Evolutionary conservation across 2,888 invertebrate species (phyloP), one percentile per base, ranked within the genome.

Genomic region (Eupeodes luniger): DNA sequence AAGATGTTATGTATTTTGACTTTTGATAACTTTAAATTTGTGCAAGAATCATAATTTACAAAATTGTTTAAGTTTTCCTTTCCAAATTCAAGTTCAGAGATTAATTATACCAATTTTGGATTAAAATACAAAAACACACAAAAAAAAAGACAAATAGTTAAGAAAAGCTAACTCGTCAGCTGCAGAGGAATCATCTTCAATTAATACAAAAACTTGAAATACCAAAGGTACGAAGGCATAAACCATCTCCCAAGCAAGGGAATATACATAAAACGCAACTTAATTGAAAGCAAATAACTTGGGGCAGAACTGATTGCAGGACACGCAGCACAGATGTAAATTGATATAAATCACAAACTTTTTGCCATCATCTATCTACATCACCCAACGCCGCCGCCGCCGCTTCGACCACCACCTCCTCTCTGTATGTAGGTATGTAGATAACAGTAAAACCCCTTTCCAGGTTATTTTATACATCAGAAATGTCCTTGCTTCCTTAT

Each of bases 321-420:
- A 81, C 81, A 88, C 85, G 85, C 81, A 81, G 62, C 81, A 81
- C 81, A 85, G 80, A 88, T 88, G 85, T 81, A 85, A 88, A 88
- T 81, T 88, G 69, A 85, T 85, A 88, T 88, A 85, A 88, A 88
- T 88, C 88, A 85, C 36, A 77, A 88, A 85, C 74, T 88, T 88
- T 84, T 53, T 3, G 9, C 9, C 2, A 62, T 27, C 75, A 70
- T 70, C 64, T 61, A 55, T 14, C 57, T 9, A 47, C 11, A 47
- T 47, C 47, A 47, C 47, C 47, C 47, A 9, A 12, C 10, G 3
- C 74, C 57, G 19, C 47, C 47, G 1, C 2, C 10, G 3, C 74
- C 57, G 19, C 27, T 7, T 12, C 19, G 1, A 27, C 27, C 27
- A 27, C 27, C 27, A 27, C 27, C 27, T 27, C 27, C 3, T 27